Evolutionary conservation across 2,113 vertebrate species (phyloP), one percentile per base, ranked within the genome.

Genomic region (Triplophysa rosa): DNA sequence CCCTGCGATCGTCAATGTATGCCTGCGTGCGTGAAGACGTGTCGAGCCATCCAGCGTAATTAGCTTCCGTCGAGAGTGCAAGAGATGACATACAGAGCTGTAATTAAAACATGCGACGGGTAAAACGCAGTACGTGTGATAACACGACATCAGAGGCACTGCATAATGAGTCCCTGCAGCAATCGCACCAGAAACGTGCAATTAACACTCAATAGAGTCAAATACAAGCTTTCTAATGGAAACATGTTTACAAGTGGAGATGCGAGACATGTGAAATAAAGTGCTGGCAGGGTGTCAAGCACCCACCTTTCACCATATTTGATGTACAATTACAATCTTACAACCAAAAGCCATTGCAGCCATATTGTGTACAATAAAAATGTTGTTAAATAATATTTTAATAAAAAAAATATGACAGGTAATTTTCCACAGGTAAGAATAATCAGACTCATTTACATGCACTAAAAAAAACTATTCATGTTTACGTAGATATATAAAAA

Each of bases 81-180:
- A 54, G 82, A 70, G 71, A 72, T 54, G 61, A 77, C 84, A 67
- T 33, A 74, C 78, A 82, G 70, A 85, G 77, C 37, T 67, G 78
- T 84, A 87, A 87, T 91, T 90, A 87, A 87, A 80, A 85, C 29
- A 75, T 2, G 75, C 84, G 87, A 84, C 62, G 78, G 84, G 88
- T 89, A 84, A 62, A 83, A 87, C 83, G 68, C 62, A 69, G 78
- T 85, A 86, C 83, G 72, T 26, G 75, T 29, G 87, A 90, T 84
- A 86, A 84, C 79, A 76, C 75, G 80, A 77, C 82, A 70, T 77
- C 78, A 72, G 82, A 64, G 65, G 49, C 54, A 62, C 71, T 45
- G 66, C 78, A 83, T 73, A 85, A 82, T 85, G 69, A 76, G 83
- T 86, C 78, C 80, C 83, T 67, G 29, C 42, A 19, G 84, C 80